Evolutionary conservation across 2,113 vertebrate species (phyloP).

Genomic region (Sapajus apella): DNA sequence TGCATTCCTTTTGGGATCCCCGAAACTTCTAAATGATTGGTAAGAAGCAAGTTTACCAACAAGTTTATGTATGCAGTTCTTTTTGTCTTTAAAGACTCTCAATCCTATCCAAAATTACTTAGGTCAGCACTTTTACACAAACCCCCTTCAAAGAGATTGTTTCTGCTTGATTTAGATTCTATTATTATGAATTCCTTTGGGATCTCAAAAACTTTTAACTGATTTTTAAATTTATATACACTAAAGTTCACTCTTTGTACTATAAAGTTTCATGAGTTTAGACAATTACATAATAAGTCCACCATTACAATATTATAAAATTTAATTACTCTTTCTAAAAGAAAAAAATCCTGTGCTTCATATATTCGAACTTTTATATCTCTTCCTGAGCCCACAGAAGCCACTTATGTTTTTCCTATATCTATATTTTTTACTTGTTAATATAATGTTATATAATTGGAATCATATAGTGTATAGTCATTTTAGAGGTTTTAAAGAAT

Average conservation of each 20-base stretch:
- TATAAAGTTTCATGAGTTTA: not conserved
- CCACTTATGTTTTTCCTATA: not conserved
- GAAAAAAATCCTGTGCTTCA: not conserved
- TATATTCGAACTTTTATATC: not conserved
- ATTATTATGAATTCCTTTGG: not conserved
- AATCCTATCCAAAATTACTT: not conserved
- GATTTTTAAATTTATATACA: not conserved
- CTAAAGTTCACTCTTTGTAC: not conserved
- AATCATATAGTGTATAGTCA: not conserved
- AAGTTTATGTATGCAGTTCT: not conserved
- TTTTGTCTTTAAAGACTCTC: not conserved
- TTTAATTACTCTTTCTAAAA: not conserved
- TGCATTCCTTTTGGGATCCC: not conserved
- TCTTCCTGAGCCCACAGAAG: not conserved
- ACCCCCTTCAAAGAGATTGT: not conserved
- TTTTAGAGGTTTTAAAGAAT: not conserved
- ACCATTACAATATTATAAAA: not conserved
- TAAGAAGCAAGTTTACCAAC: not conserved
- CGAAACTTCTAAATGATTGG: not conserved
- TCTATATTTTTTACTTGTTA: not conserved
- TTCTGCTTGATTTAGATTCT: not conserved
- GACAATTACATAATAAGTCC: not conserved
- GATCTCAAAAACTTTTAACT: not conserved
- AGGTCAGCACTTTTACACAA: not conserved
- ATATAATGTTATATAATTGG: not conserved